These are phyloP conservation scores for Ficedula albicollis DNA, from an alignment of 2,797 vertebrate genomes.

Conservation along the genomic window DNA sequence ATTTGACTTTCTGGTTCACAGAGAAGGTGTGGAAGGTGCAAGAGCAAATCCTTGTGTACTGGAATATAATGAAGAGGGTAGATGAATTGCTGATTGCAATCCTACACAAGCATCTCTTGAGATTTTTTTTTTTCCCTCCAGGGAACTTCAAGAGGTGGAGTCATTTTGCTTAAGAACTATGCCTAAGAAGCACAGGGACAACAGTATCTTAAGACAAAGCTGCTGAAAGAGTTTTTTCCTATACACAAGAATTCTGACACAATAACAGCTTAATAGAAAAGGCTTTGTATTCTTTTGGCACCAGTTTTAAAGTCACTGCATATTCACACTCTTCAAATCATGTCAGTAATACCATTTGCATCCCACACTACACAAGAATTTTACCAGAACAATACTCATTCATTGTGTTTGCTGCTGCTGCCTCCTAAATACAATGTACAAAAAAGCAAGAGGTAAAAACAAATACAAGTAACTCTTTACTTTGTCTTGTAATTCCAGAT, in stretches of 20 bases:
- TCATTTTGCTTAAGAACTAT: neutral
- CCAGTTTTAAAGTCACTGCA: neutral
- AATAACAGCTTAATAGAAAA: neutral
- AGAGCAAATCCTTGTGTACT: neutral
- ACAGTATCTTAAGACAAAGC: neutral
- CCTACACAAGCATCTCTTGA: neutral
- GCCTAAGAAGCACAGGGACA: neutral
- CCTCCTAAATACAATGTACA: neutral
- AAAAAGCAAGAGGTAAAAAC: neutral
- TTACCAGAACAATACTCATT: neutral
- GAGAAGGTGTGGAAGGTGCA: neutral
- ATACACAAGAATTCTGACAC: neutral
- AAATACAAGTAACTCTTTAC: constrained; percentile 75
- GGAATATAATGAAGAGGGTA: neutral
- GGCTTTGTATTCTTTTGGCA: neutral
- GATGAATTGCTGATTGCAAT: neutral
- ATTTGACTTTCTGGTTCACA: neutral
- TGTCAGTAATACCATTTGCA: neutral
- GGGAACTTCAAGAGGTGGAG: neutral
- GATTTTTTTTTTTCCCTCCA: neutral
- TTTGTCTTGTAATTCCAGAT: constrained; percentile 94
- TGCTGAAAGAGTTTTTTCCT: neutral
- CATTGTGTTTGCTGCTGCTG: neutral
- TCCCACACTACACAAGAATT: neutral
- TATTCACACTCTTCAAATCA: neutral